Percentiles rank a stretch among this genome's conserved stretches.
Evolutionary conservation across 2,888 invertebrate species (phyloP).

Genomic region (Aphelenchoides bicaudatus): DNA sequence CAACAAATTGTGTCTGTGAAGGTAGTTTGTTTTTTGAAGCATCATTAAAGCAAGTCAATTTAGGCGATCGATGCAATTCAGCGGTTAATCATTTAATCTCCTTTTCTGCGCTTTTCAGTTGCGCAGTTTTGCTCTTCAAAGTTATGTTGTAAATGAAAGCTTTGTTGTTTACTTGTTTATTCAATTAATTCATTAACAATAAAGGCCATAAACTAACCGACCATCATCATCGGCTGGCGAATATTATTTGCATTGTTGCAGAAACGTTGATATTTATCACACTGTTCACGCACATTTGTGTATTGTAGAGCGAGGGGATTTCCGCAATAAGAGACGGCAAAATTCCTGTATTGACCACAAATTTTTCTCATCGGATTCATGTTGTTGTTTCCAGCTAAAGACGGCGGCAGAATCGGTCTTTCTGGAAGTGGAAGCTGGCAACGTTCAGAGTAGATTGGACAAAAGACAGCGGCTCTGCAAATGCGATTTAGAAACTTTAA

Average conservation of each 20-base stretch:
- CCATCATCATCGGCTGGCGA: no score
- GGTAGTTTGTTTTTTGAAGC: no score
- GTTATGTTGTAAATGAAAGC: no score
- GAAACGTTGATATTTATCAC: slow-evolving; percentile 52
- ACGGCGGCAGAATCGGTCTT: slow-evolving; percentile 47
- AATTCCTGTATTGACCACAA: slow-evolving; percentile 39
- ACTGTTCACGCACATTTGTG: slow-evolving; percentile 43
- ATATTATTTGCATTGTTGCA: slow-evolving; percentile 34
- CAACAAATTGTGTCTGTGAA: slow-evolving; percentile 19
- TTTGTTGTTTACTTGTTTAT: no score
- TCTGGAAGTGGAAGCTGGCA: slow-evolving; percentile 50
- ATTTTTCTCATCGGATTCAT: slow-evolving; percentile 23
- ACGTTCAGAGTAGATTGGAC: slow-evolving; percentile 54
- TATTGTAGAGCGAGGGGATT: slow-evolving; percentile 47
- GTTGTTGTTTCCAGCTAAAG: slow-evolving; percentile 33
- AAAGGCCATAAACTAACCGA: no score
- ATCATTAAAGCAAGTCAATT: no score
- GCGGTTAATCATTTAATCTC: no score
- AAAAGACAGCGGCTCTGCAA: slow-evolving; percentile 53
- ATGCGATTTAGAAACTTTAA: slow-evolving; percentile 31
- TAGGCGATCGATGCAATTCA: no score
- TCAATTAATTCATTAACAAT: no score
- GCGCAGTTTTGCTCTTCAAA: no score
- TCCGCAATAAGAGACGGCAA: slow-evolving; percentile 49
- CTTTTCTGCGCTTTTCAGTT: no score